These are phyloP conservation scores for Florisuga fusca DNA, from an alignment of 2,797 vertebrate genomes.

Conservation along the genomic window DNA sequence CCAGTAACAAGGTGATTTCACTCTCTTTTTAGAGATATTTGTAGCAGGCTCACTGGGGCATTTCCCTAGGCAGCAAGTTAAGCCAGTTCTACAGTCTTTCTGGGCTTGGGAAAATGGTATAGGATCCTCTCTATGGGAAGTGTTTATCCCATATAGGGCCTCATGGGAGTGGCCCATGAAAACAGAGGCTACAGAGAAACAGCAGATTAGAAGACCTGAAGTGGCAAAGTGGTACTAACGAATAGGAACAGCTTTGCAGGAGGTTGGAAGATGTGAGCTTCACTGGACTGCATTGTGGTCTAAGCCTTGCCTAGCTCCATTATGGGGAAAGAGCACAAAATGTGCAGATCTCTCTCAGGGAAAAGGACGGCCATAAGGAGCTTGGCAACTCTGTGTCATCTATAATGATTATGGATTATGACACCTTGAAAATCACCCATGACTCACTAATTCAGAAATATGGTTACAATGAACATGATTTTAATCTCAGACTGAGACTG, in stretches of 20 bases:
- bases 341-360: fast-evolving
- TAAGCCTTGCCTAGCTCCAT: background rate
- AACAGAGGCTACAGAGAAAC: background rate
- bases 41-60: background rate
- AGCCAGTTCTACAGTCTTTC: background rate
- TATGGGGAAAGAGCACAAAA: background rate
- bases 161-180: background rate
- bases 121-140: background rate
- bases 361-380: background rate
- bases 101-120: background rate
- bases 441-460: background rate
- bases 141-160: background rate
- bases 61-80: background rate
- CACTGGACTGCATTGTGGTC: background rate
- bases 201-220: background rate
- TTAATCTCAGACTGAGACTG: background rate
- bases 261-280: background rate
- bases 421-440: background rate
- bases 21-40: background rate
- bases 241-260: background rate
- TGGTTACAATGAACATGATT: background rate
- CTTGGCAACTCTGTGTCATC: background rate
- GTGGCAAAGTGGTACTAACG: background rate
- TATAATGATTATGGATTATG: no score
- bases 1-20: background rate